A percentile compares a stretch with the other conserved stretches of the same genome.
Evolutionary conservation across 2,113 vertebrate genomes (phyloP).

Genomic region (Cryptoleucopteryx plumbea): DNA sequence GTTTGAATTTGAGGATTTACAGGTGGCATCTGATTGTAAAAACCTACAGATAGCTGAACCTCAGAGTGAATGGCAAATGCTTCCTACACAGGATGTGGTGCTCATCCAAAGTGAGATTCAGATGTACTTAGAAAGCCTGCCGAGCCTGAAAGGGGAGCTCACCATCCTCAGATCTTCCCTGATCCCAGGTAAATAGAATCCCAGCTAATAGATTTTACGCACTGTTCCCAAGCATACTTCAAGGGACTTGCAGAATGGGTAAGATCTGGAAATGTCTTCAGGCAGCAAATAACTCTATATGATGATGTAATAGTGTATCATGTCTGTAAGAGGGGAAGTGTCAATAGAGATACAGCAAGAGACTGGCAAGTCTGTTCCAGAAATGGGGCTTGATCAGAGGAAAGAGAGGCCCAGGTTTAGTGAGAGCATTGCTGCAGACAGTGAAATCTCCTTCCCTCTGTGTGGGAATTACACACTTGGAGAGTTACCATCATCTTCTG

Average conservation of each 20-base stretch:
- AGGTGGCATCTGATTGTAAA: slow-evolving; percentile 3
- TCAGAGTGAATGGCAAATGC: background rate
- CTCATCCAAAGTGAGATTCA: slow-evolving; percentile 69
- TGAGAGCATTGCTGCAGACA: background rate
- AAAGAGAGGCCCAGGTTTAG: background rate
- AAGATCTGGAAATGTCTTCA: background rate
- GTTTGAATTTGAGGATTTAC: slow-evolving; percentile 74
- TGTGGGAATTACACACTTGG: background rate
- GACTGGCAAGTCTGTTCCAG: background rate
- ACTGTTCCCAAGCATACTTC: background rate
- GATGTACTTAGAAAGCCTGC: slow-evolving; percentile 77
- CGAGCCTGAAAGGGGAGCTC: slow-evolving; percentile 77
- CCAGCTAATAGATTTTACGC: background rate
- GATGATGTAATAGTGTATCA: background rate
- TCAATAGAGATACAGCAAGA: background rate
- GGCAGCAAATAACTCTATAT: background rate
- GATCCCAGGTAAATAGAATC: slow-evolving; percentile 82
- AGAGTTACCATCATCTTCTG: background rate
- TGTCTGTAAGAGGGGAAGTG: background rate
- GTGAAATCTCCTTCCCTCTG: background rate
- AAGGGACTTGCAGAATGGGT: background rate
- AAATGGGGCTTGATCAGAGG: background rate
- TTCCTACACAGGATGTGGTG: background rate
- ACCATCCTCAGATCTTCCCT: slow-evolving; percentile 77
- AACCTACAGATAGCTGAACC: background rate